Conservation (phyloP, 2,888 invertebrate species). For the Apamea sordens region DNA sequence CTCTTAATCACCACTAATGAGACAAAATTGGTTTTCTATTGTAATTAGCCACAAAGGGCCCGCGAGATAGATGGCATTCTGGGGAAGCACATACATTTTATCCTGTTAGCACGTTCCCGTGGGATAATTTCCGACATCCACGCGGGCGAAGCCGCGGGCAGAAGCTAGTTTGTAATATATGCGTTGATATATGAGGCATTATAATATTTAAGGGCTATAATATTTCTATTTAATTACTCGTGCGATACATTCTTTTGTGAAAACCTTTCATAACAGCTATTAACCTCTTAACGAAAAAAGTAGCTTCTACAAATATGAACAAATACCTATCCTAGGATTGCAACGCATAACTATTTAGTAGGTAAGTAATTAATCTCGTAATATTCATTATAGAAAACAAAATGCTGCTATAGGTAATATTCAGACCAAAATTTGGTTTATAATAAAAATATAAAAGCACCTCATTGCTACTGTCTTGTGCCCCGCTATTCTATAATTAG, state of each 20-base stretch:
- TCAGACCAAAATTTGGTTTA: neutral
- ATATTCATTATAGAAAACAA: neutral
- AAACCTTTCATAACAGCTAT: neutral
- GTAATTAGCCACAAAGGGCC: no score
- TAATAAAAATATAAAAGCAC: neutral
- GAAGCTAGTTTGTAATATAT: conserved; percentile 28
- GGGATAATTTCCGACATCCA: no score
- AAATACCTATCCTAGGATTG: neutral
- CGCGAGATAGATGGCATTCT: no score
- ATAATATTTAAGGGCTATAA: conserved; percentile 7
- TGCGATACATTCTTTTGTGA: conserved; percentile 20
- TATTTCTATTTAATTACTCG: conserved; percentile 36
- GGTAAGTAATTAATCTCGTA: no score
- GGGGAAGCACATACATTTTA: no score
- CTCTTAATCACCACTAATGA: no score
- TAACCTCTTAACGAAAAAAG: neutral
- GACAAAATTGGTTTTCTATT: no score
- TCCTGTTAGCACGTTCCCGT: no score
- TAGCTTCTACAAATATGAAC: neutral
- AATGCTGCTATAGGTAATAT: neutral
- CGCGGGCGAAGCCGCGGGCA: no score
- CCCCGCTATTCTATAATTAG: no score
- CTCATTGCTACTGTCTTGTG: neutral
- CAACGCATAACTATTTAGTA: neutral
- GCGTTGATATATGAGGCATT: conserved; percentile 23